These are phyloP conservation scores for Cantharis lateralis DNA, from an alignment of 2,888 invertebrate species.

Conservation along the genomic window DNA sequence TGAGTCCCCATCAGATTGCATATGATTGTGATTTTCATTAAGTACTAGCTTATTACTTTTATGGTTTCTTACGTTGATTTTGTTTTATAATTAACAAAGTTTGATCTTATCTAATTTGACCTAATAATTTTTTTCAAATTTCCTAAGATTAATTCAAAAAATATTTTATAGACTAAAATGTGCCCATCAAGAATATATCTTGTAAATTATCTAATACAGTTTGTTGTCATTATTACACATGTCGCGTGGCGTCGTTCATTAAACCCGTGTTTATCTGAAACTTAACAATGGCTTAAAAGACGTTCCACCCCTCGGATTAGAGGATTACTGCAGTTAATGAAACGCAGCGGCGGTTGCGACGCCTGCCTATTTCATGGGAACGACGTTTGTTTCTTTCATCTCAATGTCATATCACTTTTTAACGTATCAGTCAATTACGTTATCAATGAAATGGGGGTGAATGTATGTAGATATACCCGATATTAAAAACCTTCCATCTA, in stretches of 20 bases:
- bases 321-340: constrained; percentile 49
- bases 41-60: constrained; percentile 16
- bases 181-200: background rate
- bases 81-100: background rate
- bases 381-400: constrained; percentile 31
- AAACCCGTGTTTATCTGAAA: constrained; percentile 46
- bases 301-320: constrained; percentile 48
- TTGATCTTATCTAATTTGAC: background rate
- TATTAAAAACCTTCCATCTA: background rate
- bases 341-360: constrained; percentile 42
- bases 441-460: background rate
- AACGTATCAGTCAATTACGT: constrained; percentile 24
- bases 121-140: background rate
- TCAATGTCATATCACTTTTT: constrained; percentile 25
- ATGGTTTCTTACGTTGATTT: background rate
- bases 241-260: constrained; percentile 50
- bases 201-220: background rate
- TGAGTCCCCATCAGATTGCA: constrained; percentile 38
- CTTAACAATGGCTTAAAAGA: constrained; percentile 43
- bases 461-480: background rate
- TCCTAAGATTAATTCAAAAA: background rate
- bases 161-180: background rate
- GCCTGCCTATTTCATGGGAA: constrained; percentile 32
- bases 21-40: constrained; percentile 30
- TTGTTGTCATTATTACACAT: background rate